Conservation (phyloP, 1,140 invertebrate species). For the Rhyacophila brunnea region DNA sequence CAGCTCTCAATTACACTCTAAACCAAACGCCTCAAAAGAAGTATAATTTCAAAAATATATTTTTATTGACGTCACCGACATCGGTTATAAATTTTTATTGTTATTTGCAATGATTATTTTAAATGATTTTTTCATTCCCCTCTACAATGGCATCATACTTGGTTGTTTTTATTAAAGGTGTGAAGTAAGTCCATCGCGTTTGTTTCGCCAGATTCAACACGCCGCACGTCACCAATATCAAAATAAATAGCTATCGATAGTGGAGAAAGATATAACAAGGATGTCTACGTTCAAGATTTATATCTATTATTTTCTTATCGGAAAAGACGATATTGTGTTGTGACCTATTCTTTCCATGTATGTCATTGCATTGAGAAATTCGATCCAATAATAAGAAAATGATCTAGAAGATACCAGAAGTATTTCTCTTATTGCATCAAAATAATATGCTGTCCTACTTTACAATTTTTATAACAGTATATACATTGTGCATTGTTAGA, state of each 20-base stretch:
- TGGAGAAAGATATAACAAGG: constrained; percentile 19
- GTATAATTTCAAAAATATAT: background rate
- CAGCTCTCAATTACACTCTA: too few relatives aligned
- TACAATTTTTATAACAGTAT: too few relatives aligned
- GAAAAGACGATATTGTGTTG: constrained; percentile 5
- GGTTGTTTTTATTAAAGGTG: background rate
- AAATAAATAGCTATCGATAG: constrained; percentile 32
- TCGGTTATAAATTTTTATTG: background rate
- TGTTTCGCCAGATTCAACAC: constrained; percentile 18
- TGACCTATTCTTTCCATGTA: constrained; percentile 16
- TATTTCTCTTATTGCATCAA: too few relatives aligned
- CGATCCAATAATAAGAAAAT: too few relatives aligned
- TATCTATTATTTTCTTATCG: constrained; percentile 26
- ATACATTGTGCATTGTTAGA: too few relatives aligned
- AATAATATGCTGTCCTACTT: too few relatives aligned
- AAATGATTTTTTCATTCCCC: too few relatives aligned
- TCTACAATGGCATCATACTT: too few relatives aligned
- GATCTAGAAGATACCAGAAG: too few relatives aligned
- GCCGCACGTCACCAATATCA: constrained; percentile 29
- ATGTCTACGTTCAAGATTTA: constrained; percentile 27
- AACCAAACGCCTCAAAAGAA: too few relatives aligned
- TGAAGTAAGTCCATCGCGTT: constrained; percentile 5
- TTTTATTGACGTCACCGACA: background rate
- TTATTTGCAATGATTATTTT: background rate
- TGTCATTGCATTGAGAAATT: too few relatives aligned